Conservation (phyloP, 2,113 vertebrate species). For the human region GRCh38 chr20:62778501-62779000, state of each 20-base stretch:
- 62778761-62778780: not conserved
- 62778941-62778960: not conserved
- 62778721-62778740: not conserved
- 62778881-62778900: no score
- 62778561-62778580: not conserved
- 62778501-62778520: not conserved
- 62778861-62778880: not conserved
- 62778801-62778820: not conserved
- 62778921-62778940: not conserved
- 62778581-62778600: not conserved
- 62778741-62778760: rapidly evolving
- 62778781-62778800: not conserved
- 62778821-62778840: not conserved
- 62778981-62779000: not conserved
- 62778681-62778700: no score
- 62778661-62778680: rapidly evolving
- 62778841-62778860: rapidly evolving
- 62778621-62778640: not conserved
- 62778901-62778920: no score
- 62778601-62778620: not conserved
- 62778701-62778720: no score
- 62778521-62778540: not conserved
- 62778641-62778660: not conserved
- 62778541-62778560: not conserved
- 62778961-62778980: rapidly evolving